These are phyloP conservation scores for Volucella bombylans DNA, from an alignment of 2,888 invertebrate species.

Conservation along the genomic window DNA sequence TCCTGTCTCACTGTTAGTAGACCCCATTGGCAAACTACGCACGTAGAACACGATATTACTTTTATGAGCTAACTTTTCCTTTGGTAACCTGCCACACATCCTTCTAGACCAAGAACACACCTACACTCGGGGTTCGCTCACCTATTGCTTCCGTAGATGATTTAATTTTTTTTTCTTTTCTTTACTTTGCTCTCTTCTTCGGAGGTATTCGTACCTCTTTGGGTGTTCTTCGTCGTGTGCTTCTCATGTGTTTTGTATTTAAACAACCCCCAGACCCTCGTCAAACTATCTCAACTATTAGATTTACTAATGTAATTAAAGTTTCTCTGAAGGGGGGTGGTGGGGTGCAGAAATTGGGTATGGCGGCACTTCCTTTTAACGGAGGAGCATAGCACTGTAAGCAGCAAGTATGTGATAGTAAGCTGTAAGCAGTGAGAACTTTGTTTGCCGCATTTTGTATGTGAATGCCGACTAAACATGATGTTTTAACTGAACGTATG, in stretches of 20 bases:
- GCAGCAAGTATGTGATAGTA: slow-evolving; percentile 40
- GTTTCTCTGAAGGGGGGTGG: slow-evolving; percentile 34
- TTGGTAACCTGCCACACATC: slow-evolving; percentile 2
- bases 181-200: not conserved
- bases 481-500: slow-evolving; percentile 50
- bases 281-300: slow-evolving; percentile 73
- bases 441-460: not conserved
- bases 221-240: not conserved
- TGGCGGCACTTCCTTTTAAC: slow-evolving; percentile 17
- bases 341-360: not conserved
- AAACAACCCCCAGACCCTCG: slow-evolving; percentile 68
- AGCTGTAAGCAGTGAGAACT: slow-evolving; percentile 4
- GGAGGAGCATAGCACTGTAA: not conserved
- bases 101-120: not conserved
- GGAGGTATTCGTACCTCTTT: no score
- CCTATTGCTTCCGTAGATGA: slow-evolving; percentile 34
- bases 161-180: slow-evolving; percentile 17
- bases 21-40: slow-evolving; percentile 69
- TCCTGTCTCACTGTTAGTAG: slow-evolving; percentile 3
- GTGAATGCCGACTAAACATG: slow-evolving; percentile 45
- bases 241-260: slow-evolving; percentile 58
- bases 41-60: slow-evolving; percentile 72
- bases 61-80: slow-evolving; percentile 67
- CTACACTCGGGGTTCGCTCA: slow-evolving; percentile 4
- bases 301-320: slow-evolving; percentile 73